A percentile compares a stretch with the other conserved stretches of the same genome.
Evolutionary conservation across 1,140 invertebrate genomes (phyloP).

Genomic region (Anoplophora glabripennis): DNA sequence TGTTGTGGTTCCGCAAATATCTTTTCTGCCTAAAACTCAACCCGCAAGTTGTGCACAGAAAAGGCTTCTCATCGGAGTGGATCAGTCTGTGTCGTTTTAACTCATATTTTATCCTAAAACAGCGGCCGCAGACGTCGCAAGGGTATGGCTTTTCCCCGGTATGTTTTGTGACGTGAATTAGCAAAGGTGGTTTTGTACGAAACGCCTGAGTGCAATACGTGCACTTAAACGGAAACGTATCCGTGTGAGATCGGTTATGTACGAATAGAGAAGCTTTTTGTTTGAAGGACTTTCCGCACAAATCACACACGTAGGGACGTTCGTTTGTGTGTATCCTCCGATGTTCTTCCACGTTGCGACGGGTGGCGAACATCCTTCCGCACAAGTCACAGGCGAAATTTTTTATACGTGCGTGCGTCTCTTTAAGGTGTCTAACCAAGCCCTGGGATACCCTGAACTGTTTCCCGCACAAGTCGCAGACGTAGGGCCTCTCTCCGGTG

Average conservation of each 20-base stretch:
- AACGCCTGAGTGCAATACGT: constrained; percentile 62
- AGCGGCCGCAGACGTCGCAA: constrained; percentile 58
- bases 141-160: constrained; percentile 64
- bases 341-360: constrained; percentile 52
- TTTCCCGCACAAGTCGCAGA: constrained; percentile 71
- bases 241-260: constrained; percentile 55
- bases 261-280: constrained; percentile 57
- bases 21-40: constrained; percentile 52
- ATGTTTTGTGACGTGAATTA: constrained; percentile 61
- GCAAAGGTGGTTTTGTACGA: constrained; percentile 56
- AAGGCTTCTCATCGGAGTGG: constrained; percentile 55
- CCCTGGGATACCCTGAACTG: constrained; percentile 65
- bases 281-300: constrained; percentile 58
- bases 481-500: constrained; percentile 69
- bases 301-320: constrained; percentile 56
- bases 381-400: constrained; percentile 59
- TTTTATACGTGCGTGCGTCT: constrained; percentile 62
- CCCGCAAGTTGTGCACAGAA: constrained; percentile 49
- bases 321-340: constrained; percentile 49
- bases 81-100: constrained; percentile 54
- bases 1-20: constrained; percentile 53
- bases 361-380: constrained; percentile 53
- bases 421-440: constrained; percentile 58
- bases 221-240: constrained; percentile 59
- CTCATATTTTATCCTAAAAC: constrained; percentile 52